Base-by-base conservation (phyloP, 2,888 invertebrate genomes). In the Brenthis ino region DNA sequence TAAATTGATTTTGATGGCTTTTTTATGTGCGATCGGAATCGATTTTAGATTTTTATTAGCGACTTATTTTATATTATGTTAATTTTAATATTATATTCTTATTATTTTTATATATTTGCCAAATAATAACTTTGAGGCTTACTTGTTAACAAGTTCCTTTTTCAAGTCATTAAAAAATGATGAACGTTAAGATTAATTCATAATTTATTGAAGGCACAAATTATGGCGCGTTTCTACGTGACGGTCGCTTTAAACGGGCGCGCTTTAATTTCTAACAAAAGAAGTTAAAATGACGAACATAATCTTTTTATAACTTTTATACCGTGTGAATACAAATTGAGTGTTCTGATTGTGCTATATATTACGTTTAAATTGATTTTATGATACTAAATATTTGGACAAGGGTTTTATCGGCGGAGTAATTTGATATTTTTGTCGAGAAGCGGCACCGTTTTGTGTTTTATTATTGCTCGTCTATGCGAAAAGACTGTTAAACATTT, bases 331-430 rank as follows among this genome's bases (percentile, higher is more conserved):
- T 92, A 92, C 88, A 86, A 89, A 93, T 89, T 85, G 73, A 80
- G 77, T 77, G 80, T 77, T 84, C 84, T 84, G 91, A 92, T 91
- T 91, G 82, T 82, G 86, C 90, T 89, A 90, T 91, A 91, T 90
- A 87, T 91, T 91, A 89, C 82, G 84, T 84, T 83, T 84, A 86
- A 88, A 91, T 92, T 80, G 87, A 85, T 88, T 91, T 92, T 90
- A 89, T 91, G 88, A 86, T 87, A 87, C 86, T 81, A 92, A 92
- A 93, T 92, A 90, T 92, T 93, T 92, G 88, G 91, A 93, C 91
- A 89, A 81, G 86, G 87, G 83, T 90, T 89, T 89, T 88, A 90
- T 89, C 83, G 85, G 83, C 79, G 75, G 75, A 77, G 92, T 90
- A 92, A 93, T 87, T 79, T 91, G 93, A 93, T 93, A 92, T 89